Evolutionary conservation across 2,797 vertebrate genomes (phyloP), one percentile per base, ranked within the genome.

Genomic region (Xiphorhynchus erythropygius): DNA sequence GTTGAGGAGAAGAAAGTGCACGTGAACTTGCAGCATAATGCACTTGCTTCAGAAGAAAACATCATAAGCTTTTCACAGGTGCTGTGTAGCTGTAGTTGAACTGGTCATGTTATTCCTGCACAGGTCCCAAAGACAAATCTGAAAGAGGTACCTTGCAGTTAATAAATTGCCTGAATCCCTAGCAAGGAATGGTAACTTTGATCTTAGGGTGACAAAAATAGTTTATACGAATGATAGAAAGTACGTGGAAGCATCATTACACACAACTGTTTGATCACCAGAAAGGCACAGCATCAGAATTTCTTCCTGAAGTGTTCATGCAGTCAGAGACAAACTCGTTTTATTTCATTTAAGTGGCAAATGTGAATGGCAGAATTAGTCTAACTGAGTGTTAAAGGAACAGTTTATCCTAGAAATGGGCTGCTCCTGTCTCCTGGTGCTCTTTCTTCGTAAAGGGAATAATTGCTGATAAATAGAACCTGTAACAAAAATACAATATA

Each of bases 351-450:
- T 88, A 52, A 70, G 2, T 93, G 80, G 50, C 76, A 96, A 71
- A 86, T 81, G 18, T 0, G 19, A 96, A 74, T 67, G 24, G 67
- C 67, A 88, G 62, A 92, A 93, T 89, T 89, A 83, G 53, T 81
- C 81, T 84, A 67, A 39, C 64, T 80, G 91, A 82, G 37, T 84
- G 94, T 87, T 91, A 89, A 93, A 94, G 91, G 52, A 95, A 94
- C 82, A 79, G 39, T 95, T 94, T 94, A 84, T 79, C 63, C 42
- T 82, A 59, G 63, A 93, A 90, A 87, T 19, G 21, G 47, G 14
- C 44, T 86, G 13, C 27, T 86, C 81, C 42, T 88, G 50, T 91
- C 63, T 84, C 44, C 25, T 77, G 55, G 24, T 81, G 52, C 39
- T 88, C 44, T 63, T 60, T 91, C 59, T 90, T 81, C 89, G 77